phyloP scores from a whole-genome alignment of 2,797 vertebrate genomes.

The Fringilla coelebs region DNA sequence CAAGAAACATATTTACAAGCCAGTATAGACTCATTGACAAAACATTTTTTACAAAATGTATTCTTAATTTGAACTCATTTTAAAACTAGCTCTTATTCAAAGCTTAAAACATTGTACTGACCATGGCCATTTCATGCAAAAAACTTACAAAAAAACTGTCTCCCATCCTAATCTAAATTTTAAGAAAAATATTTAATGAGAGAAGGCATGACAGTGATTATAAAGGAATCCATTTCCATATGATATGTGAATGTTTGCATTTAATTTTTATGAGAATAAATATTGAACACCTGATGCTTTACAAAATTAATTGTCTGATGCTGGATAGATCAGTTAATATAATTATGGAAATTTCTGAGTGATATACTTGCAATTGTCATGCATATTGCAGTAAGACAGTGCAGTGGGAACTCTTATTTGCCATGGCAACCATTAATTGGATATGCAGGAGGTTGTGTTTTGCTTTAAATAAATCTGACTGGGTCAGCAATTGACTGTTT shows the following conservation, averaged over 20 bases:
- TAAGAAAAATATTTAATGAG: background rate
- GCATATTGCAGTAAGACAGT: slow-evolving; percentile 27
- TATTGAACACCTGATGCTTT: slow-evolving; percentile 28
- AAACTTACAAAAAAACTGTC: background rate
- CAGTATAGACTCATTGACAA: background rate
- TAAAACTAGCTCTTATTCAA: background rate
- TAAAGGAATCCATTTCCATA: background rate
- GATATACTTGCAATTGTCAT: slow-evolving; percentile 23
- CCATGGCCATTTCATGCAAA: background rate
- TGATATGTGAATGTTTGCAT: background rate
- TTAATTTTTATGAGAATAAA: slow-evolving; percentile 36
- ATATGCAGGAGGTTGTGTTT: slow-evolving; percentile 32
- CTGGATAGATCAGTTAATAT: slow-evolving; percentile 15
- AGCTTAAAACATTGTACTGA: background rate
- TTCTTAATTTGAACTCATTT: background rate
- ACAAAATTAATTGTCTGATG: slow-evolving; percentile 36
- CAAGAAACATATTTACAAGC: background rate
- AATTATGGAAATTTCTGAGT: slow-evolving; percentile 46
- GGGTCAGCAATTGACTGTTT: slow-evolving; percentile 32
- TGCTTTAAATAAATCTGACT: slow-evolving; percentile 46
- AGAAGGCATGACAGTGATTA: background rate
- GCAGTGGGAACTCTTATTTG: background rate
- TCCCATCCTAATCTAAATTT: background rate
- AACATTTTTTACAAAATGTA: background rate
- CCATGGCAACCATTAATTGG: slow-evolving; percentile 60